Base-by-base conservation (phyloP, 2,113 vertebrate genomes). In the Anguilla japonica region DNA sequence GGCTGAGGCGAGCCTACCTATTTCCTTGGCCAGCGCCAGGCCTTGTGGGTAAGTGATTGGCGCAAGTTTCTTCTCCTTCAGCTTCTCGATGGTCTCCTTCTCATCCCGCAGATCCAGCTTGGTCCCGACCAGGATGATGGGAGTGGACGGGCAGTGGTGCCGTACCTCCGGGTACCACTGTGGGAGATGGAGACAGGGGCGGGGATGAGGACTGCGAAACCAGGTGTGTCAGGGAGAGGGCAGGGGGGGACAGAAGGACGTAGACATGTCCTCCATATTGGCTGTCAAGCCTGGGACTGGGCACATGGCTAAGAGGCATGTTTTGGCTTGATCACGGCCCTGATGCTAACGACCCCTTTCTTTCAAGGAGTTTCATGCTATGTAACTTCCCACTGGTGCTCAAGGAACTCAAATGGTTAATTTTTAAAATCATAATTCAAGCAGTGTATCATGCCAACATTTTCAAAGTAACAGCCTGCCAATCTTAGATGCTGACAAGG, bases 21-120 rank as follows among this genome's bases (percentile, higher is more conserved):
- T 98, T 94, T 99, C 98, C 91, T 99, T 99, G 0, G 98, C 98
- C 96, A 99, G 97, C 84, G 98, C 98, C 9, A 99, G 95, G 82
- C 98, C 98, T 90, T 99, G 98, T 0, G 98, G 98, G 89, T 99
- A 99, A 88, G 98, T 98, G 94, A 99, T 99, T 0, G 98, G 98
- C 0, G 97, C 94, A 92, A 99, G 95, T 88, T 99, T 99, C 94
- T 99, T 99, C 90, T 99, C 98, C 93, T 98, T 99, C 93, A 99
- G 97, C 86, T 99, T 99, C 88, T 99, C 98, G 0, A 99, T 99
- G 0, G 98, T 98, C 29, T 99, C 98, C 92, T 99, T 99, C 85
- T 99, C 98, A 81, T 99, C 98, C 94, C 98, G 95, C 86, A 99
- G 96, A 57, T 99, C 98, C 0, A 99, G 96, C 87, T 99, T 99